Base-by-base conservation (phyloP, 2,797 vertebrate genomes). In the Sebastes taczanowskii region DNA sequence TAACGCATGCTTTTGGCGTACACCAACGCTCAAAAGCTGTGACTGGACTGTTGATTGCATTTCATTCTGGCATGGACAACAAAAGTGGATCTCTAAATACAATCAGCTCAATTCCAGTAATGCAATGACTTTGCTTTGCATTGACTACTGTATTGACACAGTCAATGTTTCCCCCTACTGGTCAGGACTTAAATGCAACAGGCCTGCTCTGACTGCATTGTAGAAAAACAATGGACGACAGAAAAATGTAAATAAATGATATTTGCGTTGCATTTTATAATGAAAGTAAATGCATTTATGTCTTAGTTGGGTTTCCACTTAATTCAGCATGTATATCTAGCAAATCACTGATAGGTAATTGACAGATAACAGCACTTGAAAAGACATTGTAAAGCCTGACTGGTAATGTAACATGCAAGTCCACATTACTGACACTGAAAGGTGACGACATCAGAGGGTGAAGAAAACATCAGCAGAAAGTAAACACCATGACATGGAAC, bases 221-320 rank as follows among this genome's bases (percentile, higher is more conserved):
- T 20, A 49, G 1, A 32, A 22, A 25, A 11, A 32, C 11, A 27
- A 38, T 11, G 13, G 0, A 62, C 13, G 65, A 70, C 6, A 29
- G 14, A 35, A 65, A 32, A 25, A 78, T 2, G 3, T 22, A 38
- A 62, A 56, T 11, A 22, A 64, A 25, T 22, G 0, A 34, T 4
- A n/a, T 38, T 23, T 58, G 6, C n/a, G 22, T 52, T 76, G 22
- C 22, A 77, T 67, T 62, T 67, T 23, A 11, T 11, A 20, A 53
- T 35, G 20, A 32, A 65, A 34, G 2, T 35, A 59, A 73, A 34
- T 34, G 3, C 14, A 23, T 8, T 1, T 2, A 6, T 11, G 11
- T 59, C 32, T 80, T 34, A 71, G 18, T 38, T 61, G 66, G 71
- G 75, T 85, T 89, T 87, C 73, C 29, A 16, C 67, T 88, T 59